phyloP scores from a whole-genome alignment of 2,797 vertebrate genomes.

The Phataginus tetradactyla region DNA sequence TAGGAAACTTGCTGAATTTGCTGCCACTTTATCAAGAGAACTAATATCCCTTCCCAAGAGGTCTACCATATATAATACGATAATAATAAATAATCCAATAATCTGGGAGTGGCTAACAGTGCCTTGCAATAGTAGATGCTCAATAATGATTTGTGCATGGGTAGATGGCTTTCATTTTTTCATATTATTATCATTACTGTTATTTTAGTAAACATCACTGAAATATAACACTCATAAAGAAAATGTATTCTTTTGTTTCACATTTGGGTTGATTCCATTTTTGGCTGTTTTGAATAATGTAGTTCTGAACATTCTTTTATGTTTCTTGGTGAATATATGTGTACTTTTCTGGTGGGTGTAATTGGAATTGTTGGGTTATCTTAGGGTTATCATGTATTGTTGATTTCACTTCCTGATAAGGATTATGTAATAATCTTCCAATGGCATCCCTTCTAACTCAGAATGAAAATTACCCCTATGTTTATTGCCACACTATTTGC shows the following conservation, averaged over 20 bases:
- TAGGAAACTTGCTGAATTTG: neutral
- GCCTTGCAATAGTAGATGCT: neutral
- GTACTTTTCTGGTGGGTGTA: neutral
- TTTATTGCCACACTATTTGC: no score
- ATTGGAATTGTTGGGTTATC: neutral
- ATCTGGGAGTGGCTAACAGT: neutral
- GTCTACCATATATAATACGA: neutral
- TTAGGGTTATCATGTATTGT: neutral
- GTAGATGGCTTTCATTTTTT: slow-evolving; percentile 2
- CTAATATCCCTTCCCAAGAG: neutral
- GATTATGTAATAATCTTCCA: neutral
- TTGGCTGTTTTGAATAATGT: slow-evolving; percentile 5
- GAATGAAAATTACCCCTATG: slow-evolving; percentile 3
- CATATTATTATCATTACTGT: neutral
- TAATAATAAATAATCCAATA: slow-evolving; percentile 5
- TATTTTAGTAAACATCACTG: neutral
- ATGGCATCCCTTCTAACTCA: neutral
- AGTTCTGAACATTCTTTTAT: neutral
- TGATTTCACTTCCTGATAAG: slow-evolving; percentile 4
- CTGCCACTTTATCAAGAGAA: slow-evolving; percentile 1
- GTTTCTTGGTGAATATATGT: neutral
- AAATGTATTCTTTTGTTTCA: slow-evolving; percentile 6
- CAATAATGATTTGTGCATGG: slow-evolving; percentile 5
- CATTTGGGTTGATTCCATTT: neutral
- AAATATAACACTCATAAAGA: neutral